Conservation (phyloP, 2,797 vertebrate genomes). For the Anguilla obscura region DNA sequence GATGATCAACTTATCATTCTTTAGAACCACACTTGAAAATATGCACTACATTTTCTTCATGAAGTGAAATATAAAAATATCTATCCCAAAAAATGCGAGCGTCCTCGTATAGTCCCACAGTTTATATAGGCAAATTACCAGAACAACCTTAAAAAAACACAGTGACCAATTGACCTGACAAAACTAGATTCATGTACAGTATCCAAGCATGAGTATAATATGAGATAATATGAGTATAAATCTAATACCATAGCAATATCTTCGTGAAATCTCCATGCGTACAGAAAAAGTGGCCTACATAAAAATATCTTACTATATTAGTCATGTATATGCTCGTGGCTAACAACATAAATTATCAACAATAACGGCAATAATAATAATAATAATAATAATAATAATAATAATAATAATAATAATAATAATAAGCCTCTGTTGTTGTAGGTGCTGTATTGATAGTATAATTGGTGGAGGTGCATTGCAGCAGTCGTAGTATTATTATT, state of each 20-base stretch:
- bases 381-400: slow-evolving; percentile 12
- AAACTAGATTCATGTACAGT: background rate
- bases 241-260: background rate
- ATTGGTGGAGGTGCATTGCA: background rate
- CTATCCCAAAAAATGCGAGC: background rate
- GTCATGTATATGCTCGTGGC: background rate
- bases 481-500: background rate
- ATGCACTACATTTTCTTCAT: background rate
- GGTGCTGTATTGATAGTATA: background rate
- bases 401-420: slow-evolving; percentile 14
- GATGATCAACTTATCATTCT: background rate
- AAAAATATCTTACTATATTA: background rate
- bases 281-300: background rate
- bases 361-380: background rate
- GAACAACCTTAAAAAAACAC: too few species aligned
- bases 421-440: background rate
- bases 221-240: background rate
- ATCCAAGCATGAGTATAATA: background rate
- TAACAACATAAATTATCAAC: background rate
- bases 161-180: too few species aligned
- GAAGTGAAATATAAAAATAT: background rate
- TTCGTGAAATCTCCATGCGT: background rate
- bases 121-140: too few species aligned
- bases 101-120: too few species aligned
- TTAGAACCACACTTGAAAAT: background rate